phyloP scores from a whole-genome alignment of 2,888 invertebrate genomes.

The Eueremaeus valkanovi region DNA sequence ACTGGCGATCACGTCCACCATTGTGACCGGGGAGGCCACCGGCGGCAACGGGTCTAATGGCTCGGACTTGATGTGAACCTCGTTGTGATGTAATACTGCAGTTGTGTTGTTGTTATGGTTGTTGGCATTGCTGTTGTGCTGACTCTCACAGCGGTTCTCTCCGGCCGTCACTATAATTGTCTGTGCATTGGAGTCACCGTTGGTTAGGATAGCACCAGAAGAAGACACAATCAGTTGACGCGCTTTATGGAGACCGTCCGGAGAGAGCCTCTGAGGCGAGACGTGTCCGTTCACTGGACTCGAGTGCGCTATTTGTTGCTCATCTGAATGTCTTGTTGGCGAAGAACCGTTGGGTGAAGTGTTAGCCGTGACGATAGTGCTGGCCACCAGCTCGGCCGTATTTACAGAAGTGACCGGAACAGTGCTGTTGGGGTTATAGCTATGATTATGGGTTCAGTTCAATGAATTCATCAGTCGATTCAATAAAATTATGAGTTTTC shows the following conservation, averaged over 20 bases:
- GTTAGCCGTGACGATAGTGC: constrained; percentile 35
- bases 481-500: too few relatives aligned
- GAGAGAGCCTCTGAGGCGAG: constrained; percentile 27
- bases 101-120: constrained; percentile 8
- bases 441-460: too few relatives aligned
- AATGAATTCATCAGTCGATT: neutral
- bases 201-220: constrained; percentile 27
- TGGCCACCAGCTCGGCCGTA: constrained; percentile 32
- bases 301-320: constrained; percentile 12
- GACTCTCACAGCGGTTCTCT: neutral
- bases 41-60: constrained; percentile 43
- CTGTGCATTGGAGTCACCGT: constrained; percentile 25
- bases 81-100: constrained; percentile 38
- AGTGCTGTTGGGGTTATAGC: constrained; percentile 15
- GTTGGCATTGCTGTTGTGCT: neutral
- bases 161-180: constrained; percentile 37
- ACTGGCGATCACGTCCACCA: constrained; percentile 41
- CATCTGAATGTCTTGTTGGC: constrained; percentile 35
- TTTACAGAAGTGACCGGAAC: constrained; percentile 39
- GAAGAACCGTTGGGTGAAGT: constrained; percentile 24
- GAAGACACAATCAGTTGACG: constrained; percentile 38
- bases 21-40: constrained; percentile 41
- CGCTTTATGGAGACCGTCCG: neutral
- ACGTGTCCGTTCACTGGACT: constrained; percentile 37
- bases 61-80: constrained; percentile 41